Percentiles rank a stretch among this genome's conserved stretches.
Evolutionary conservation across 2,888 invertebrate species (phyloP).

Genomic region (Endomychus coccineus): DNA sequence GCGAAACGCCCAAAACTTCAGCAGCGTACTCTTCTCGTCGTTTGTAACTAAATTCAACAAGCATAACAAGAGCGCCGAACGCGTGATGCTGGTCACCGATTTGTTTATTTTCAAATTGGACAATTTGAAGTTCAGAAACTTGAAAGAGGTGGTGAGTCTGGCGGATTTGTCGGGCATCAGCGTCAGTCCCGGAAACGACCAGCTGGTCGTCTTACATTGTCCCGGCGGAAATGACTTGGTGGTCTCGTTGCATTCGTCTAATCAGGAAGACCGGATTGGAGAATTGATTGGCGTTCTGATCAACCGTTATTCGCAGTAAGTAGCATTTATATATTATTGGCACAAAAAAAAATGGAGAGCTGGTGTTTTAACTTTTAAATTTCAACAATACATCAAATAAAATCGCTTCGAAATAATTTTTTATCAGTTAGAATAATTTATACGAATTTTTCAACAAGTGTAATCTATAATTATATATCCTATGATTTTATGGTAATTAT

Average conservation of each 20-base stretch:
- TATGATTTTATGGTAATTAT: too few relatives aligned
- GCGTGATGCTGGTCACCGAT: conserved; percentile 84
- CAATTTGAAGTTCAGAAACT: conserved; percentile 73
- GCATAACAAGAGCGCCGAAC: conserved; percentile 61
- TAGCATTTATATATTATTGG: too few relatives aligned
- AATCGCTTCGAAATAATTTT: too few relatives aligned
- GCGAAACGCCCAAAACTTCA: conserved; percentile 59
- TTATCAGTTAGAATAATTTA: too few relatives aligned
- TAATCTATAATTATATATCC: too few relatives aligned
- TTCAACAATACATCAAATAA: too few relatives aligned
- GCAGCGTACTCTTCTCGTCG: conserved; percentile 57
- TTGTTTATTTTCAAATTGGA: conserved; percentile 81
- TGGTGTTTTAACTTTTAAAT: too few relatives aligned
- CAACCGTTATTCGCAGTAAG: conserved; percentile 70
- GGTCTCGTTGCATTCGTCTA: conserved; percentile 55
- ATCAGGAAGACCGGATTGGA: conserved; percentile 69
- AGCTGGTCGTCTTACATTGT: conserved; percentile 80
- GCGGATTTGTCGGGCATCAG: conserved; percentile 67
- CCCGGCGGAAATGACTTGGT: conserved; percentile 86
- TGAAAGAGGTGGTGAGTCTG: conserved; percentile 63
- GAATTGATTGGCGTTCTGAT: conserved; percentile 79
- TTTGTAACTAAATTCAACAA: conserved; percentile 63
- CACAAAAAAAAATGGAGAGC: too few relatives aligned
- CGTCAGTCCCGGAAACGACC: conserved; percentile 79
- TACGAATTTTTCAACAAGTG: too few relatives aligned